Evolutionary conservation across 2,888 invertebrate species (phyloP), one percentile per base, ranked within the genome.

Genomic region (Plemyria rubiginata): DNA sequence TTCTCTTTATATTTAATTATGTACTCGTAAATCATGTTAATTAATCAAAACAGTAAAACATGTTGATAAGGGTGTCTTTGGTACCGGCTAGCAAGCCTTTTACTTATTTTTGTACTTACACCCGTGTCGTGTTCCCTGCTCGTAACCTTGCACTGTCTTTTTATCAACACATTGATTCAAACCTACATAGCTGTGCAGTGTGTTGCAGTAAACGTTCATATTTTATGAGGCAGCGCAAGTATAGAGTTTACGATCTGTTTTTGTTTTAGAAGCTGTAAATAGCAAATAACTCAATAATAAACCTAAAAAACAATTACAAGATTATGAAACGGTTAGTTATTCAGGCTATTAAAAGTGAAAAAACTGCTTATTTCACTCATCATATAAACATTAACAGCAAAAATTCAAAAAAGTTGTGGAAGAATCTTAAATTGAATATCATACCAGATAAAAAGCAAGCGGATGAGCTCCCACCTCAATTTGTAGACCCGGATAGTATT

Each of bases 141-240:
- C 65, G 65, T 70, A 65, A 70, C 60, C 65, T 53, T 48, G 55
- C 62, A 62, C 60, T 58, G 51, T 41, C 15, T 66, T 82, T 81
- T 84, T 85, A 83, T 85, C 81, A 82, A 75, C 75, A 76, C 82
- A 85, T 85, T 85, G 85, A 85, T 85, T 84, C 81, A 54, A 36
- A 50, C 80, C 79, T 45, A 8, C 28, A 50, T 78, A 77, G 78
- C 76, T 77, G 72, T 72, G 71, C 76, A 80, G 55, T 53, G 60
- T 54, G 57, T 16, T 66, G 63, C 63, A 68, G 46, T 58, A 60
- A 60, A 49, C 43, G 51, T 38, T 51, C 45, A 55, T 55, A 55
- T 54, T 60, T 60, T 54, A 54, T 58, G 40, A 29, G 52, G 40
- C 51, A 60, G 59, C 12, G 51, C 50, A 64, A 64, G 49, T 54